A percentile compares a stretch with the other conserved stretches of the same genome.
Evolutionary conservation across 2,888 invertebrate genomes (phyloP).

Genomic region (Notodonta ziczac): DNA sequence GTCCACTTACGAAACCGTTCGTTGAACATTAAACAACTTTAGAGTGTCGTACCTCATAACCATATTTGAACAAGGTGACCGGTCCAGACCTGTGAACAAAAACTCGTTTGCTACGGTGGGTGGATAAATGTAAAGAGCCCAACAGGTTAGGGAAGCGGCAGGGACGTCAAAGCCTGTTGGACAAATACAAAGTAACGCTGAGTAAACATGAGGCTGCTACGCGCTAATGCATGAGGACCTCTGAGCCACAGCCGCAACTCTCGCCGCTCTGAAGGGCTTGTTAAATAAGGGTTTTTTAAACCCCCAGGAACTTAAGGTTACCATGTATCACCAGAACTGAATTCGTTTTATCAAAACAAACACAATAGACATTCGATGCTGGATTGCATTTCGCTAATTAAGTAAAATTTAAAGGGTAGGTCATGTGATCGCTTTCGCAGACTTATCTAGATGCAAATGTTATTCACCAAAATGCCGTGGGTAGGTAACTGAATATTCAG

Average conservation of each 20-base stretch:
- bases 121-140: slow-evolving; percentile 50
- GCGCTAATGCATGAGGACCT: slow-evolving; percentile 68
- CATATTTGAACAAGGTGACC: slow-evolving; percentile 26
- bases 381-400: slow-evolving; percentile 3
- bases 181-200: slow-evolving; percentile 67
- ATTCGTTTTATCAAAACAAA: neutral
- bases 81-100: slow-evolving; percentile 33
- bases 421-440: slow-evolving; percentile 44
- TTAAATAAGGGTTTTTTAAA: slow-evolving; percentile 34
- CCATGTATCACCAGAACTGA: neutral
- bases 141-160: slow-evolving; percentile 61
- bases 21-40: slow-evolving; percentile 31
- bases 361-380: slow-evolving; percentile 2
- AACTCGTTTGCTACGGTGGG: slow-evolving; percentile 43
- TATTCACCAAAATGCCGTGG: slow-evolving; percentile 55
- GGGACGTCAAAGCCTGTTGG: slow-evolving; percentile 63
- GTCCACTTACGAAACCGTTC: slow-evolving; percentile 30
- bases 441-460: slow-evolving; percentile 59
- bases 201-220: slow-evolving; percentile 65
- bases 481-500: slow-evolving; percentile 63
- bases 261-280: slow-evolving; percentile 27
- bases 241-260: slow-evolving; percentile 40
- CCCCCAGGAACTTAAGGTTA: neutral
- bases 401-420: slow-evolving; percentile 22
- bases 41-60: slow-evolving; percentile 23